Conservation (phyloP, 2,113 vertebrate species). For the Kryptolebias marmoratus region DNA sequence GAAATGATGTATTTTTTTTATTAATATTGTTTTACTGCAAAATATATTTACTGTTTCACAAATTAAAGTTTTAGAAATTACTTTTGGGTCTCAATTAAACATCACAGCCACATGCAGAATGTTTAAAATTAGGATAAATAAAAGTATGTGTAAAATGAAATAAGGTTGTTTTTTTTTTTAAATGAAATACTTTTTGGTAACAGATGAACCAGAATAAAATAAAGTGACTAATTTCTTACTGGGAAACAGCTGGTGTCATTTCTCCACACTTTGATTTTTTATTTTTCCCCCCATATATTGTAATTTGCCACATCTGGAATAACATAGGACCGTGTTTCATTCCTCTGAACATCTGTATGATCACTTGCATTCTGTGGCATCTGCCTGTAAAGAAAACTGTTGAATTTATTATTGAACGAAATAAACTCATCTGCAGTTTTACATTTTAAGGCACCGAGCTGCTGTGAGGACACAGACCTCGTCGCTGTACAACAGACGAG, state of each 20-base stretch:
- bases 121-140: not conserved
- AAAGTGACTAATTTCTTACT: not conserved
- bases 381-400: not conserved
- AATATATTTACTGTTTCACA: not conserved
- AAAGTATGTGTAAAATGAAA: not conserved
- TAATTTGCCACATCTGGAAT: no score
- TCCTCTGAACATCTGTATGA: not conserved
- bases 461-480: slow-evolving; percentile 14
- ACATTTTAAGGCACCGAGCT: not conserved
- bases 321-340: not conserved
- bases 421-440: not conserved
- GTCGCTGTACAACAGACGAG: slow-evolving; percentile 75
- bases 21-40: no score
- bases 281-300: not conserved
- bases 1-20: not conserved
- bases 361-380: not conserved
- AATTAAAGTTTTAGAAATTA: no score
- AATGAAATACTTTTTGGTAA: not conserved
- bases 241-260: not conserved
- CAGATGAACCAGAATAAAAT: not conserved
- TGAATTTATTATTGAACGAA: not conserved
- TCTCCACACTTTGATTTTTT: not conserved
- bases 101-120: not conserved
- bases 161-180: not conserved
- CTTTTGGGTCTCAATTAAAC: not conserved